phyloP scores from a whole-genome alignment of 1,140 invertebrate genomes.

The Drosophila nikananu region DNA sequence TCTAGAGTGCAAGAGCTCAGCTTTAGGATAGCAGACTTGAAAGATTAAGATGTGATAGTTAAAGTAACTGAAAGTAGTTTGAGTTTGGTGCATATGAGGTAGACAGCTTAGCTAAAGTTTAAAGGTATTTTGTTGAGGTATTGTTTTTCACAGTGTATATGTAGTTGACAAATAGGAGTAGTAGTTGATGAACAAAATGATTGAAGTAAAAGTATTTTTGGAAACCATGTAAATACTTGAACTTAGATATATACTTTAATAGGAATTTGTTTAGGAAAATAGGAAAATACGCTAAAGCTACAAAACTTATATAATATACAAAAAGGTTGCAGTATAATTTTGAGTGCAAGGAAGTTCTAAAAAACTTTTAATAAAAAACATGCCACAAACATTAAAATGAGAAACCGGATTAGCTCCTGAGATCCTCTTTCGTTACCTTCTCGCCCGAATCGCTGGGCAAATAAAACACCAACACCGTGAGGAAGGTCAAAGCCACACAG shows the following conservation, averaged over 20 bases:
- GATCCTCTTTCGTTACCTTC: conserved; percentile 88
- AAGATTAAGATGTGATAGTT: conserved; percentile 51
- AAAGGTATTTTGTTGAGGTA: conserved; percentile 20
- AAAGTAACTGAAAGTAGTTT: conserved; percentile 42
- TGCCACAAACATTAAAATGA: conserved; percentile 27
- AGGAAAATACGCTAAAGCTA: background rate
- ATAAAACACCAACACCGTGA: conserved; percentile 98
- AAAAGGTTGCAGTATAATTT: background rate
- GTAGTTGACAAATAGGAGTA: conserved; percentile 26
- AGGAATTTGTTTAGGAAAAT: background rate
- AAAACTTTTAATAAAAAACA: background rate
- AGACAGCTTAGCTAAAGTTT: conserved; percentile 36
- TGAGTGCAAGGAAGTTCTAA: background rate
- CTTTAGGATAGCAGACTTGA: conserved; percentile 50
- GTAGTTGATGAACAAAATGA: conserved; percentile 3
- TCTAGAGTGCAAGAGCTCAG: conserved; percentile 60
- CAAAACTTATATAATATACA: conserved; percentile 20
- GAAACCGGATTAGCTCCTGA: background rate
- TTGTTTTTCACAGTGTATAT: conserved; percentile 39
- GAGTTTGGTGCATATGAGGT: conserved; percentile 48
- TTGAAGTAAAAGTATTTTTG: background rate
- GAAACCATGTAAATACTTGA: background rate
- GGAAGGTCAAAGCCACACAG: conserved; percentile 95
- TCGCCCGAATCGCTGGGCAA: conserved; percentile 98
- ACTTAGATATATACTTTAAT: background rate